A percentile compares a stretch with the other conserved stretches of the same genome.
Conservation (phyloP, 2,888 invertebrate species). For the Heliconius ethilla region DNA sequence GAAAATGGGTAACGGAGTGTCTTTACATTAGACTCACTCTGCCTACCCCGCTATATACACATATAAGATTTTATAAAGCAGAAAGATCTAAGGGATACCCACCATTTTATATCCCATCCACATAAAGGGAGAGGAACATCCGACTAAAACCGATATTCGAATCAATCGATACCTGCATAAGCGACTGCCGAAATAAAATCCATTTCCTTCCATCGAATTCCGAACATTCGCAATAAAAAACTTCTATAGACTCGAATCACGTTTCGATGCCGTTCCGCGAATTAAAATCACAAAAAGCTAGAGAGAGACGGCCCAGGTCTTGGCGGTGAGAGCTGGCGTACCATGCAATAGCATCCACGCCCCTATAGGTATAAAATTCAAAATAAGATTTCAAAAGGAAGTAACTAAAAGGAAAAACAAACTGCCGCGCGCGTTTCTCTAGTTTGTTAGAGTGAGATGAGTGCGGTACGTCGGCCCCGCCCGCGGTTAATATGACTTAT, state of each 20-base stretch:
- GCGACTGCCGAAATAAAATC: constrained; percentile 67
- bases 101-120: not conserved
- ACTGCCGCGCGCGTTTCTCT: constrained; percentile 72
- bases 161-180: constrained; percentile 61
- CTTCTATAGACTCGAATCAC: constrained; percentile 77
- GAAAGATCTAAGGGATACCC: not conserved
- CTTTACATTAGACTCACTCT: too few species aligned
- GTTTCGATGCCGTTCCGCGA: constrained; percentile 79
- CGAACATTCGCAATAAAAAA: constrained; percentile 74
- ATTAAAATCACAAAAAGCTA: constrained; percentile 81
- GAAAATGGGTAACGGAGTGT: too few species aligned
- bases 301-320: constrained; percentile 64
- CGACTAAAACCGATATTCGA: constrained; percentile 51
- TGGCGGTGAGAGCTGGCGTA: constrained; percentile 74
- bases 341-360: constrained; percentile 83
- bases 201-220: constrained; percentile 70
- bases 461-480: constrained; percentile 60
- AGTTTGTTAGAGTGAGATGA: constrained; percentile 74
- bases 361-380: constrained; percentile 80
- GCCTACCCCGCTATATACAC: not conserved
- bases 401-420: constrained; percentile 78
- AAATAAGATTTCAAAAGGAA: constrained; percentile 79
- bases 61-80: not conserved
- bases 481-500: constrained; percentile 77
- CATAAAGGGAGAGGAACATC: constrained; percentile 31